Evolutionary conservation across 2,113 vertebrate species (phyloP), one percentile per base, ranked within the genome.

Genomic region (Zosterops borbonicus): DNA sequence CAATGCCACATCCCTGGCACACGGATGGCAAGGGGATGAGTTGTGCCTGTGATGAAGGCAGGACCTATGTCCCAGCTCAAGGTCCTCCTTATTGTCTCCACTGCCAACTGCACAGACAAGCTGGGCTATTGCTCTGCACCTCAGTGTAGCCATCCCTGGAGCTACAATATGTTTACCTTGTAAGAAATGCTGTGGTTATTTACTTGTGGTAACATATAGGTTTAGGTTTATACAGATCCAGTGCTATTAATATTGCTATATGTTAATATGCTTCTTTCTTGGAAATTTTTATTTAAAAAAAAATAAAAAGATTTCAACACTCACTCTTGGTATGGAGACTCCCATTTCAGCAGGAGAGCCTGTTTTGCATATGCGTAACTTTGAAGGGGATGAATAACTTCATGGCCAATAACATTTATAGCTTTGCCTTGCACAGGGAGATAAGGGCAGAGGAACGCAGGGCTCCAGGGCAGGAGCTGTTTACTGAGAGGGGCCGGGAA

Each of bases 401-500:
- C 92, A 96, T 87, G 93, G 96, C 95, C 93, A 96, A 95, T 93
- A 96, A 97, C 92, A 75, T 96, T 96, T 93, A 96, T 95, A 95
- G 87, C 95, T 94, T 67, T 95, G 89, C 94, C 79, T 94, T 80
- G 82, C 12, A 6, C 42, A 28, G 81, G 85, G 62, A 96, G 96
- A 97, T 97, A 97, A 96, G 93, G 89, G 90, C 91, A 89, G 94
- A 97, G 92, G 96, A 96, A 96, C 90, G 89, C 89, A 84, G 50
- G 73, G 95, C 96, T 96, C 53, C 82, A 5, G 95, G 97, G 97
- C 96, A 96, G 90, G 88, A 92, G 96, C 91, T 96, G 89, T 95
- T 97, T 97, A 96, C 89, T 11, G 87, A 92, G 85, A 94, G 87
- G 84, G 93, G 76, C 86, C 2, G 29, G 93, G 94, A 96, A 96